Conservation (phyloP, 2,888 invertebrate genomes). For the Plutella xylostella region DNA sequence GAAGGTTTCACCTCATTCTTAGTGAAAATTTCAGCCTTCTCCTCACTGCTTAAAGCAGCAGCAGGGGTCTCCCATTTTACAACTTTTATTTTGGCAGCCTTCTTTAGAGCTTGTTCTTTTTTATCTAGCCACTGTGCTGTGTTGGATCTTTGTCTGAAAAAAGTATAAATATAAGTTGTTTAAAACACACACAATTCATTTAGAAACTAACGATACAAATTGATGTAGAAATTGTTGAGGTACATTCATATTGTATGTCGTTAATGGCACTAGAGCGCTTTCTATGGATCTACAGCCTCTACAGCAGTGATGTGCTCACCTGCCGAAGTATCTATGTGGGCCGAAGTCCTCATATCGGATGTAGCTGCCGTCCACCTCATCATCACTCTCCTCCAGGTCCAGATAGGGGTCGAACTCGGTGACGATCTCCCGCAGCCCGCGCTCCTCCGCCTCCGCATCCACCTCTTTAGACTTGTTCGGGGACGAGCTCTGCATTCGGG, state of each 20-base stretch:
- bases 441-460: constrained; percentile 36
- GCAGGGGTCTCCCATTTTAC: constrained; percentile 77
- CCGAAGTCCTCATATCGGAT: constrained; percentile 79
- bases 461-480: constrained; percentile 41
- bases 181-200: no score
- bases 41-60: constrained; percentile 61
- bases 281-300: not conserved
- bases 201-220: no score
- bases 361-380: constrained; percentile 78
- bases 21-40: constrained; percentile 71
- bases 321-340: constrained; percentile 49
- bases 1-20: constrained; percentile 39
- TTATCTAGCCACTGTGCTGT: constrained; percentile 91
- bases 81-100: constrained; percentile 80
- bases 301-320: not conserved
- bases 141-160: constrained; percentile 81
- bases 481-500: constrained; percentile 37
- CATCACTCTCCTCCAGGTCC: constrained; percentile 82
- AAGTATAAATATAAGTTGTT: no score
- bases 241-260: no score
- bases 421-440: constrained; percentile 51
- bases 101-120: constrained; percentile 86
- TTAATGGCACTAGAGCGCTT: not conserved
- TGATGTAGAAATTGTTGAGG: no score
- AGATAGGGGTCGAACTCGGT: constrained; percentile 77